These are phyloP conservation scores for Neosilurus hyrtlii DNA, from an alignment of 2,797 vertebrate species.

Conservation along the genomic window DNA sequence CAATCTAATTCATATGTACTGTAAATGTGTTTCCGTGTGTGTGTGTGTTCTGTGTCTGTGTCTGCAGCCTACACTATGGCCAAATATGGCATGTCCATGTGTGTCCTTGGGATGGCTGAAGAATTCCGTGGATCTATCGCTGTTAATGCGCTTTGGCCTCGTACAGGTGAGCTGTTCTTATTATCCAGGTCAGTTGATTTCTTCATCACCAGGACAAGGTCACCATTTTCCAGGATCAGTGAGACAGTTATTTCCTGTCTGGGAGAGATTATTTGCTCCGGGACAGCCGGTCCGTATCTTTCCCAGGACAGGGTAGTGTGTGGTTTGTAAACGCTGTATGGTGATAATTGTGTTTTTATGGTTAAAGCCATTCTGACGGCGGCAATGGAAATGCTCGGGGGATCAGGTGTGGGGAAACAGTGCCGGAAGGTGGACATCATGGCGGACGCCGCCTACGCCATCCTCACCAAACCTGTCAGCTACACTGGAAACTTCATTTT, in stretches of 20 bases:
- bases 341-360: not conserved
- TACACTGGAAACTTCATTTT: slow-evolving; percentile 91
- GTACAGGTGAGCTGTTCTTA: slow-evolving; percentile 75
- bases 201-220: not conserved
- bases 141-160: slow-evolving; percentile 94
- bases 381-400: slow-evolving; percentile 93
- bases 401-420: slow-evolving; percentile 77
- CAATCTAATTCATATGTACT: too few species aligned
- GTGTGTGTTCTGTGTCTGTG: slow-evolving; percentile 10
- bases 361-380: slow-evolving; percentile 79
- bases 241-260: not conserved
- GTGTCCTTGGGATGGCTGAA: slow-evolving; percentile 94
- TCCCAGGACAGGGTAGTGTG: slow-evolving; percentile 81
- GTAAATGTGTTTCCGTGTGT: slow-evolving; percentile 3
- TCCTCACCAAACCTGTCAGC: slow-evolving; percentile 79
- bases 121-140: slow-evolving; percentile 93
- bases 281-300: too few species aligned
- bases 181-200: slow-evolving; percentile 79
- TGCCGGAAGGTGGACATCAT: slow-evolving; percentile 90
- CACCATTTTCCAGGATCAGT: too few species aligned
- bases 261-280: not conserved
- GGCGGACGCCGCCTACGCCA: slow-evolving; percentile 89
- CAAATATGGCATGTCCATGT: slow-evolving; percentile 99
- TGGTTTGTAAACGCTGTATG: not conserved
- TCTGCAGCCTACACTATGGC: slow-evolving; percentile 91